These are phyloP conservation scores for Adineta ricciae DNA, from an alignment of 2,888 invertebrate species.

Conservation along the genomic window DNA sequence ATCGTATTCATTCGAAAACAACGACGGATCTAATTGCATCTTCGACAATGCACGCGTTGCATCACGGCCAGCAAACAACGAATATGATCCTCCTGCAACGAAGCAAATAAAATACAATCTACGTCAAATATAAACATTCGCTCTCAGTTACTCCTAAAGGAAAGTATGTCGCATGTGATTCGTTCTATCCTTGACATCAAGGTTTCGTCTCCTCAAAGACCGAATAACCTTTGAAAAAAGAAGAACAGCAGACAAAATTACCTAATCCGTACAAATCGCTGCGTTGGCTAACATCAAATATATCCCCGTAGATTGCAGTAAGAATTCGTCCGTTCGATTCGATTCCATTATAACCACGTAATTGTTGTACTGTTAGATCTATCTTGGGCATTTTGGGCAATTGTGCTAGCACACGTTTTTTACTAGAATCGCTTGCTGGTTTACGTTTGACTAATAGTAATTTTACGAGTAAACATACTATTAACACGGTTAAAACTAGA, in stretches of 20 bases:
- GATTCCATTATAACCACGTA: constrained; percentile 73
- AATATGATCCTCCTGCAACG: constrained; percentile 74
- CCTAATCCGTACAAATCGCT: constrained; percentile 86
- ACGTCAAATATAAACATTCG: too few species aligned
- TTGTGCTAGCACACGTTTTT: constrained; percentile 39
- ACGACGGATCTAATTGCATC: constrained; percentile 63
- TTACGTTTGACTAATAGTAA: neutral
- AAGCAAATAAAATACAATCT: too few species aligned
- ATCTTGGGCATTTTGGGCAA: constrained; percentile 69
- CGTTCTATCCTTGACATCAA: neutral
- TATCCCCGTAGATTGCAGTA: constrained; percentile 82
- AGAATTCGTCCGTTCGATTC: constrained; percentile 71
- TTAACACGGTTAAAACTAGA: constrained; percentile 13
- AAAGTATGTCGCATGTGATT: neutral
- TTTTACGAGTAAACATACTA: constrained; percentile 12
- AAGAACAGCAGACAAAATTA: too few species aligned
- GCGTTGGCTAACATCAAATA: constrained; percentile 81
- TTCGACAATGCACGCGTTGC: constrained; percentile 87
- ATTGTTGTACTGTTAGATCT: constrained; percentile 78
- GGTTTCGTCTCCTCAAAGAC: too few species aligned
- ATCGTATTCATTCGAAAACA: constrained; percentile 75
- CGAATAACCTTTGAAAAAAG: too few species aligned
- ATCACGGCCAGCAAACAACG: constrained; percentile 84
- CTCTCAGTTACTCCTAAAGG: too few species aligned
- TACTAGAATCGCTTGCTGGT: neutral